phyloP scores from a whole-genome alignment of 2,797 vertebrate genomes.

The Intellagama lesueurii region DNA sequence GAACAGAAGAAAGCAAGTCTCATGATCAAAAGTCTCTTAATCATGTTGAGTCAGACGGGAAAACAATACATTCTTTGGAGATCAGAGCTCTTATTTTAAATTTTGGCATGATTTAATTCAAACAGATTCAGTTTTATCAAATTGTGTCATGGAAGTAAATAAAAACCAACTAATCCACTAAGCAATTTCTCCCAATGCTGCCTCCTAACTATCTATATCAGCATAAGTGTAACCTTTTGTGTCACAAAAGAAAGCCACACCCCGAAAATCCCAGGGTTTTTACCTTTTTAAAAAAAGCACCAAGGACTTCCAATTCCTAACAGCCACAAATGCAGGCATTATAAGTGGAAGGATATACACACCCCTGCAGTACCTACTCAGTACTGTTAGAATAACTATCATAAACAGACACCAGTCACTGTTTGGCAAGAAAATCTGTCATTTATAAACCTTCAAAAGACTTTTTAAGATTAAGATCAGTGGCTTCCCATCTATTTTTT shows the following conservation, averaged over 20 bases:
- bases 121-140: background rate
- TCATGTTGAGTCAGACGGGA: background rate
- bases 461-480: too few species aligned
- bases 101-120: background rate
- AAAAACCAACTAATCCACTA: background rate
- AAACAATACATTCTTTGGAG: background rate
- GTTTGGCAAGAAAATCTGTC: background rate
- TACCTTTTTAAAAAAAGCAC: background rate
- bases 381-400: background rate
- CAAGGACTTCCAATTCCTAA: background rate
- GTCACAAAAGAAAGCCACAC: background rate
- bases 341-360: background rate
- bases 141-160: background rate
- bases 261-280: background rate
- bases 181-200: background rate
- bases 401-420: background rate
- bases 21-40: background rate
- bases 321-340: background rate
- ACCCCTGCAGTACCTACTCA: background rate
- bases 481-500: too few species aligned
- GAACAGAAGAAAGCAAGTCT: background rate
- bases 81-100: background rate
- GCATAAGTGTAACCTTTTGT: background rate
- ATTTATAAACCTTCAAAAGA: constrained; percentile 52
- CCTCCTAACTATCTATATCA: background rate